Base-by-base conservation (phyloP, 2,888 invertebrate species). In the Lithophane leautieri region DNA sequence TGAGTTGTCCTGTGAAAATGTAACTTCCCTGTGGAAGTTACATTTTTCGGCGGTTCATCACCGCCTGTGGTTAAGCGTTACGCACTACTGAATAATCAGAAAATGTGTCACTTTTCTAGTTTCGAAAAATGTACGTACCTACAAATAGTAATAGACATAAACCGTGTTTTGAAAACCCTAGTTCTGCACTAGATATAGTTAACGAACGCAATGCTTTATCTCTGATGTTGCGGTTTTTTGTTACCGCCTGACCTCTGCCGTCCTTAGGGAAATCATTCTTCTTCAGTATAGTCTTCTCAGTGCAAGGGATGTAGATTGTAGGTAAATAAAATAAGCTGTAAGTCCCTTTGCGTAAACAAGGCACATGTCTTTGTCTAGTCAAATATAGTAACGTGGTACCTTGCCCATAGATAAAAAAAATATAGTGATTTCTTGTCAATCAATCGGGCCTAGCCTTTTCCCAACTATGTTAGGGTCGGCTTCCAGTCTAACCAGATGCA, bases 181-280 rank as follows among this genome's bases (percentile, higher is more conserved):
- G 40, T 52, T 69, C 40, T 40, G 16, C 19, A n/a, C 16, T 67
- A n/a, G n/a, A n/a, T n/a, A n/a, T 25, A 47, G 7, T 60, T 42
- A 50, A 56, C 6, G 16, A 40, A 47, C 50, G 34, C 22, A 73
- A n/a, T 19, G 28, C n/a, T 61, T 52, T 50, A 62, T 34, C 2
- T 44, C 52, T 62, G 50, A 25, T 47, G 52, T 58, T 66, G 76
- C 47, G 60, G 61, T n/a, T 73, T 74, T 79, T 81, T 54, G 42
- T 70, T 68, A 71, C 44, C 28, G 63, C 25, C 77, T 77, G 71
- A 84, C 84, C 82, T 81, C 73, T 73, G 63, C 71, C 71, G 22
- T 71, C 82, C 73, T 62, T 22, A 44, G 84, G 82, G 82, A 83
- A 83, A 83, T 83, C 77, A 82, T 52, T 34, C 71, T 40, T 62